Conservation (phyloP, 2,797 vertebrate genomes). For the Mormyrops attenuatus region DNA sequence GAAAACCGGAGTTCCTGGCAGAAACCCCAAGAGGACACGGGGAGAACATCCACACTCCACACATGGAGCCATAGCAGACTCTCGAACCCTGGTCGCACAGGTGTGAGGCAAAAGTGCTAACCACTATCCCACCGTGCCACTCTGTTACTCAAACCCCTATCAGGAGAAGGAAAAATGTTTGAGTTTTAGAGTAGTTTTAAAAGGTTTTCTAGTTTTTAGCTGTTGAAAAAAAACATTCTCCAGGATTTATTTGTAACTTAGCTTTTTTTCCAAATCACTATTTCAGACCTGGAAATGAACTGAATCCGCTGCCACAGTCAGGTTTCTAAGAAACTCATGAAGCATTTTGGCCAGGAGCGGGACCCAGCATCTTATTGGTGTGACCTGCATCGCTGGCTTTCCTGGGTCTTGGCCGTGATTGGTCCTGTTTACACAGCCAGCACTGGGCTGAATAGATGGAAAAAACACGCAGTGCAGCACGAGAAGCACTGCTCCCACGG, state of each 20-base stretch:
- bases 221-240: neutral
- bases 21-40: neutral
- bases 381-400: neutral
- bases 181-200: neutral
- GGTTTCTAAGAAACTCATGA: too few species aligned
- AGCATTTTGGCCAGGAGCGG: too few species aligned
- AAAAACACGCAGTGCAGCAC: neutral
- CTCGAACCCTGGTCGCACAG: neutral
- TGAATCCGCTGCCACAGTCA: too few species aligned
- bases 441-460: neutral
- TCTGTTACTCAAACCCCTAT: neutral
- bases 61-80: neutral
- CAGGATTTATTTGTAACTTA: neutral
- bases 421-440: neutral
- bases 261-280: neutral
- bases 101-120: neutral
- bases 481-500: neutral
- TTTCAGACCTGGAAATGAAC: neutral
- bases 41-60: neutral
- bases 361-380: neutral
- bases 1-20: neutral
- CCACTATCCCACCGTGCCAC: neutral
- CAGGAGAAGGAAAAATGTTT: neutral
- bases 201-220: neutral
- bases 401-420: neutral